Conservation (phyloP, 2,113 vertebrate genomes). For the Cygnus buccinator region DNA sequence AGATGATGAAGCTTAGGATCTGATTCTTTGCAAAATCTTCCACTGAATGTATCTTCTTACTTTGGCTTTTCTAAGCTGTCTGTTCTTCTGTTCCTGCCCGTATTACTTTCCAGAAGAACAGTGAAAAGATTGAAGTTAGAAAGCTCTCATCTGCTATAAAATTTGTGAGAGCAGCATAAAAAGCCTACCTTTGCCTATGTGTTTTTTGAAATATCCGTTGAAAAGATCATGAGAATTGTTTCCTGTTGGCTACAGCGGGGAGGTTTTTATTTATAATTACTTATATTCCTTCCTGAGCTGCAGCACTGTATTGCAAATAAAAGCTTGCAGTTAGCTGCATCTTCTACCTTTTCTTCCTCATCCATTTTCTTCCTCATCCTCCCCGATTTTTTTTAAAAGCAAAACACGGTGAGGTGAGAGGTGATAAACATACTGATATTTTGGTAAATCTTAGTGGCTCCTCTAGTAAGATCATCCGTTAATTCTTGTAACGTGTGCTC, state of each 20-base stretch:
- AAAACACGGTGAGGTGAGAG: background rate
- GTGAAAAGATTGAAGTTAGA: background rate
- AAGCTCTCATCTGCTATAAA: background rate
- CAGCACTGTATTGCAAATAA: background rate
- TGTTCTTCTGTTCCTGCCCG: background rate
- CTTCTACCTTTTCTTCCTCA: background rate
- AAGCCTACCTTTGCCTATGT: background rate
- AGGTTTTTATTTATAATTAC: background rate
- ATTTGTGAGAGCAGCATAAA: background rate
- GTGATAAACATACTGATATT: background rate
- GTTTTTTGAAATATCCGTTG: background rate
- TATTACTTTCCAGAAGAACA: slow-evolving; percentile 9
- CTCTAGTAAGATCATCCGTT: background rate
- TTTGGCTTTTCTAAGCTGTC: background rate
- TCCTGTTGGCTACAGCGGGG: background rate
- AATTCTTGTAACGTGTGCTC: background rate
- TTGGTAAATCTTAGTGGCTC: slow-evolving; percentile 3
- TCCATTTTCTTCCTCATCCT: background rate
- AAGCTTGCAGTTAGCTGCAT: background rate
- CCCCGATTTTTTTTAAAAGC: background rate
- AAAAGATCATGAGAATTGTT: background rate
- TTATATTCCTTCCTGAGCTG: background rate
- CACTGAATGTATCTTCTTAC: background rate
- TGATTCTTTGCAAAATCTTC: background rate
- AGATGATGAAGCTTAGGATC: background rate